Evolutionary conservation across 1,140 invertebrate species (phyloP), one percentile per base, ranked within the genome.

Genomic region (Tetramorium alpestre): DNA sequence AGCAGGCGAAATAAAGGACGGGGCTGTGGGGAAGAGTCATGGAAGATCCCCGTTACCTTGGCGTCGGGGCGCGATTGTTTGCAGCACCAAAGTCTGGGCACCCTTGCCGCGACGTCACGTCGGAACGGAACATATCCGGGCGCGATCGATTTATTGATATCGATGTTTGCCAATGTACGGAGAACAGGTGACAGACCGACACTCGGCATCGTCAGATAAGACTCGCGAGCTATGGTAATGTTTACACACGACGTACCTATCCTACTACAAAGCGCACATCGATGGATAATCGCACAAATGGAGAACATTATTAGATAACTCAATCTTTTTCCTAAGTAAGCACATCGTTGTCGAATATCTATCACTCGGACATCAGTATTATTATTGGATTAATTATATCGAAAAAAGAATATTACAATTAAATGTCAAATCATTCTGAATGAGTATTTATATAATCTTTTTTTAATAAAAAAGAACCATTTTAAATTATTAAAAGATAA

Each of bases 71-170:
- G 86, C 88, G 85, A 91, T 92, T 90, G 91, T 92, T 91, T 90
- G 87, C 87, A 76, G 80, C 87, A 67, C 80, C 73, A 75, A 89
- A 91, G 90, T 90, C 87, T 22, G 69, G 70, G 41, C 62, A 54
- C 60, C 22, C 54, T 85, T 56, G 44, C 72, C 25, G 47, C 51
- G 58, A 67, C 65, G 54, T 76, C 44, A 51, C 65, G 54, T 70
- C 47, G 58, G 22, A 51, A 76, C 64, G 56, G 75, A 87, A 80
- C 84, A 86, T 86, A 33, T 33, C 33, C 89, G 64, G 67, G 64
- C n/a, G 73, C 89, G 86, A 88, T 90, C 85, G 87, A 88, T 92
- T 92, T 91, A 92, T 89, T 77, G 89, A 90, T 87, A 86, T 86
- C 72, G 91, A 90, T 88, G 87, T 87, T 89, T 84, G 69, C 77